Evolutionary conservation across 2,113 vertebrate genomes (phyloP).

Genomic region (Thamnophis sirtalis): DNA sequence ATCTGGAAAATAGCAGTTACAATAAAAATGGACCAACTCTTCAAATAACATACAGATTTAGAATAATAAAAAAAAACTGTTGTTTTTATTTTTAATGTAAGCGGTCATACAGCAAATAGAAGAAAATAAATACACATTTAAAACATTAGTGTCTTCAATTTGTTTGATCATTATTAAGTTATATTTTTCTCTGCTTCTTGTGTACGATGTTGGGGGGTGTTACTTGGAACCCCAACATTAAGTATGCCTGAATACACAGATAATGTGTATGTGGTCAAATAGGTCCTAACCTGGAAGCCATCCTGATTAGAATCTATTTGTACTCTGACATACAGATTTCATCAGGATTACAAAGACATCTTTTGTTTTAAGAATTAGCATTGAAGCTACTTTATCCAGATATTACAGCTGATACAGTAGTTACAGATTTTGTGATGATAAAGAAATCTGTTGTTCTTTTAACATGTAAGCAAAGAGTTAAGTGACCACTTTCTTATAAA

Average conservation of each 20-base stretch:
- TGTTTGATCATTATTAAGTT: not conserved
- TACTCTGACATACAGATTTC: not conserved
- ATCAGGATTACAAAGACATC: not conserved
- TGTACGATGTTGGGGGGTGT: not conserved
- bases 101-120: conserved; percentile 28
- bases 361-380: not conserved
- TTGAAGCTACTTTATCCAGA: not conserved
- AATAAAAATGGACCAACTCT: conserved; percentile 1
- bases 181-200: not conserved
- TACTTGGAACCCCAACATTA: not conserved
- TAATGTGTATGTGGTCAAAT: not conserved
- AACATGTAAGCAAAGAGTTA: not conserved
- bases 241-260: not conserved
- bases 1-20: not conserved
- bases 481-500: not conserved
- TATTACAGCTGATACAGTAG: not conserved
- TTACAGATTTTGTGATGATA: not conserved
- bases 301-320: not conserved
- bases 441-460: not conserved
- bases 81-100: not conserved
- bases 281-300: not conserved
- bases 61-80: not conserved
- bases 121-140: conserved; percentile 25
- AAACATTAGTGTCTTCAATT: not conserved
- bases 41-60: conserved; percentile 17